Base-by-base conservation (phyloP, 1,140 invertebrate genomes). In the Drosophila neocordata region DNA sequence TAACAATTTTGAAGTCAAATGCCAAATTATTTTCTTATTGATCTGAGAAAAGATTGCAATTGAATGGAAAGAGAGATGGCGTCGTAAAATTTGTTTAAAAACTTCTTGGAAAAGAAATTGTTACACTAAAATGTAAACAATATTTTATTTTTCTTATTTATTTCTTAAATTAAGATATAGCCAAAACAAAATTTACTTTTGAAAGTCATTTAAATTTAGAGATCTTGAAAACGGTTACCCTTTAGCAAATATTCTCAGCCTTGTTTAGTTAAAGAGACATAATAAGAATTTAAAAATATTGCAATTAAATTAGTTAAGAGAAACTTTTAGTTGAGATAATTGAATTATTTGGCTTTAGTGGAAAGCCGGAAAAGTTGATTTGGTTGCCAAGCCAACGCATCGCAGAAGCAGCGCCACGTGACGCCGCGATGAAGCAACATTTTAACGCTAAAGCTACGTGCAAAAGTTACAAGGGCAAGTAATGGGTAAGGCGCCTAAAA, bases 331-430 rank as follows among this genome's bases (percentile, higher is more conserved):
- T 64, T 75, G 51, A 62, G 38, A 53, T 72, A 79, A 85, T 62
- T 67, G 76, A 84, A 83, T 83, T 77, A 53, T n/a, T 12, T 53
- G 51, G 51, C 22, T 53, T 53, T 24, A 53, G 51, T 53, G 11
- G n/a, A 18, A 22, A 53, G 51, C 12, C 51, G 67, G 63, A 53
- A 79, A 80, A 85, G 81, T 80, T 85, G 62, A 84, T 80, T 83
- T 80, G 68, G n/a, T 53, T 55, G 67, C 57, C 15, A 48, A 48
- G 34, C 27, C 59, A 34, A 34, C 60, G 59, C 35, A 35, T 38
- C 34, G 5, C 4, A 44, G 59, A 4, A 0, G 13, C 0, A 60
- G 35, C 34, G 34, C 62, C 22, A 31, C 59, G 58, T 27, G 22
- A 41, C 1, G 20, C 5, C 9, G 64, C 15, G 15, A 66, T 37